phyloP scores from a whole-genome alignment of 2,797 vertebrate species.

The Hyperoplus lanceolatus region DNA sequence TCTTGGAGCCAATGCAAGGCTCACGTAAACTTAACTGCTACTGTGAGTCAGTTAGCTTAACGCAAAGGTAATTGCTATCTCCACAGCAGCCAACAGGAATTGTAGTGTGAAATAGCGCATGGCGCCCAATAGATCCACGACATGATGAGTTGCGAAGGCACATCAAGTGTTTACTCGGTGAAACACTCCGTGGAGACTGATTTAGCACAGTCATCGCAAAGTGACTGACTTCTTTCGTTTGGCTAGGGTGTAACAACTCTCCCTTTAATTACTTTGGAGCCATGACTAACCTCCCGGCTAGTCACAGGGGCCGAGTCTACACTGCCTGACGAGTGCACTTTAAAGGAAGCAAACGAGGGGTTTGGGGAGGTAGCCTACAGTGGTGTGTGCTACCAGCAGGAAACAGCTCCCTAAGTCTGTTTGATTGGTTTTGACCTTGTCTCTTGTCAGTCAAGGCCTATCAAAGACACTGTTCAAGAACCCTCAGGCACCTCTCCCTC shows the following conservation, averaged over 20 bases:
- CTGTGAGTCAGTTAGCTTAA: constrained; percentile 81
- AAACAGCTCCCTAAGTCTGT: constrained; percentile 77
- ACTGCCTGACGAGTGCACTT: constrained; percentile 80
- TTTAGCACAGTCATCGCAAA: constrained; percentile 86
- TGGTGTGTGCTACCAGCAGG: constrained; percentile 66
- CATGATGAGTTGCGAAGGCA: constrained; percentile 84
- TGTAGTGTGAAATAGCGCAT: constrained; percentile 84
- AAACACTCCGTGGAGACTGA: constrained; percentile 83
- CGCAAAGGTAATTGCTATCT: constrained; percentile 85
- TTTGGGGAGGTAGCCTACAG: constrained; percentile 77
- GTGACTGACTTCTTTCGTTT: constrained; percentile 85
- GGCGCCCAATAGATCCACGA: constrained; percentile 81
- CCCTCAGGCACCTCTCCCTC: constrained; percentile 74
- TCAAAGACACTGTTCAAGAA: constrained; percentile 77
- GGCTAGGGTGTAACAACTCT: constrained; percentile 86
- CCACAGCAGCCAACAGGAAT: constrained; percentile 78
- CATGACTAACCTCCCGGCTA: constrained; percentile 83
- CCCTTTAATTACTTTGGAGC: constrained; percentile 87
- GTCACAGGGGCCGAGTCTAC: constrained; percentile 78
- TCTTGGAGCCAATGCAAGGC: constrained; percentile 75
- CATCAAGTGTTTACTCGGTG: constrained; percentile 84
- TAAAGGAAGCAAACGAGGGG: constrained; percentile 78
- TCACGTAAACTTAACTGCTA: constrained; percentile 82
- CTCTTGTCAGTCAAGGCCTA: constrained; percentile 80
- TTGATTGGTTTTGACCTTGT: constrained; percentile 83